Base-by-base conservation (phyloP, 2,113 vertebrate species). In the Puffinus mauretanicus region DNA sequence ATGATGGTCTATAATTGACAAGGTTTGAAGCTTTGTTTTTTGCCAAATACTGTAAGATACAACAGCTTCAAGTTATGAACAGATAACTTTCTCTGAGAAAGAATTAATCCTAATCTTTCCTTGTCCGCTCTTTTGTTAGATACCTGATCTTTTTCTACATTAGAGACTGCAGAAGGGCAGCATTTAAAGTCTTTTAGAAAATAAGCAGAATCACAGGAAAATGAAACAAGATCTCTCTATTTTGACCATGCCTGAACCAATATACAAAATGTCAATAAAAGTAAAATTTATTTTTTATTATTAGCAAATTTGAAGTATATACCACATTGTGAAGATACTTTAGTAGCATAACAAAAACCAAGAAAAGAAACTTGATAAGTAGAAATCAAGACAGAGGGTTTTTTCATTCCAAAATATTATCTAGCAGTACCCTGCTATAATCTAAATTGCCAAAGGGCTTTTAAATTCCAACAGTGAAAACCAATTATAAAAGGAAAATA, bases 391-490 rank as follows among this genome's bases (percentile, higher is more conserved):
- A 38, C 47, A 29, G 47, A 73, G 30, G 13, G 2, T 18, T 76
- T 78, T 79, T 72, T 49, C 44, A 67, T 76, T 61, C 22, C 57
- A 84, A 91, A 89, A 83, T 61, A 86, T n/a, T 64, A 86, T 19
- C 65, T 80, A 76, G 27, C 51, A 81, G 34, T 25, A 70, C 15
- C 24, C 24, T 71, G 57, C 58, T 72, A 58, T 21, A 73, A 82
- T 25, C 62, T 40, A 55, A 72, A 91, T 24, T 87, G 88, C 77
- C 70, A 87, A 65, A 82, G 70, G 54, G 62, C 66, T 91, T 97
- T 85, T 79, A 77, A 81, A 93, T 84, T 89, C 62, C 69, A 91
- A 44, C 49, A 71, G 51, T 49, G 80, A 84, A 95, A 95, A 79
- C 7, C 46, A 82, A 76, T 82, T 69, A 76, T 26, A 88, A 93